A percentile compares a stretch with the other conserved stretches of the same genome.
phyloP scores from a whole-genome alignment of 1,140 invertebrate genomes.

The Nilaparvata lugens region DNA sequence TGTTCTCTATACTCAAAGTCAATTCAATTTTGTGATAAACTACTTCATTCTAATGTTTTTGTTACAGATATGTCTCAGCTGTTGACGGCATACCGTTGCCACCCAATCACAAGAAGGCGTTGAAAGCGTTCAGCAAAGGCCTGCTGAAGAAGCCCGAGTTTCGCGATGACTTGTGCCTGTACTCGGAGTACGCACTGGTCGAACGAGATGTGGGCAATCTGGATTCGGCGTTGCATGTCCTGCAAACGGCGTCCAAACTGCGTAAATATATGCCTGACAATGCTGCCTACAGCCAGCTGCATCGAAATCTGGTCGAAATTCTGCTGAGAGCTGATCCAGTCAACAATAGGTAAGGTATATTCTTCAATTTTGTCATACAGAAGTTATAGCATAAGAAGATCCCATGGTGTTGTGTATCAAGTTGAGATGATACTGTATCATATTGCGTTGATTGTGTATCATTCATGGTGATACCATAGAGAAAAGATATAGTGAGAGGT shows the following conservation, averaged over 20 bases:
- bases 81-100: not conserved
- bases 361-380: no score
- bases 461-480: no score
- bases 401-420: no score
- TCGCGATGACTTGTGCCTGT: conserved; percentile 15
- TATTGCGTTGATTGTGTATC: no score
- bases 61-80: conserved; percentile 1
- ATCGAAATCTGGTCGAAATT: conserved; percentile 38
- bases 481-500: no score
- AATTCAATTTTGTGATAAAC: no score
- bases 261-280: conserved; percentile 25
- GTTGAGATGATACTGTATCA: no score
- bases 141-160: conserved; percentile 16
- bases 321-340: conserved; percentile 25
- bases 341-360: conserved; percentile 3
- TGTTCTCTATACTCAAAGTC: conserved; percentile 1
- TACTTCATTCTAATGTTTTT: no score
- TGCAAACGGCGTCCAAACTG: conserved; percentile 39
- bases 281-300: conserved; percentile 35
- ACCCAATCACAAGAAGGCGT: no score
- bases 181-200: conserved; percentile 22
- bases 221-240: conserved; percentile 30
- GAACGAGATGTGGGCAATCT: conserved; percentile 17
- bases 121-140: conserved; percentile 9
- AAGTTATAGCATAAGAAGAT: no score